Percentiles rank a stretch among this genome's conserved stretches.
Conservation (phyloP, 2,113 vertebrate genomes). For the Pseudorasbora parva region DNA sequence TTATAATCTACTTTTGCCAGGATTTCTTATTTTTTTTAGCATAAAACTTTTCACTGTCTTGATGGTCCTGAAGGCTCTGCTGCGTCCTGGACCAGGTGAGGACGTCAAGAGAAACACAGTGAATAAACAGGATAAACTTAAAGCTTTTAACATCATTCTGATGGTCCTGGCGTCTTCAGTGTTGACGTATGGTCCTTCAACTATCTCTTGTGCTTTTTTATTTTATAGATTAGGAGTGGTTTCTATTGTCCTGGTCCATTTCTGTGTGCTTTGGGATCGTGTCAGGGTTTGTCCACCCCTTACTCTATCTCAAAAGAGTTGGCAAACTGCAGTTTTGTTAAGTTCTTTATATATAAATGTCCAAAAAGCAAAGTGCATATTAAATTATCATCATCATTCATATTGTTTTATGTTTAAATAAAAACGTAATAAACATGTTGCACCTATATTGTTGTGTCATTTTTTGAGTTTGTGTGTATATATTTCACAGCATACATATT, state of each 20-base stretch:
- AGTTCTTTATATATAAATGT: not conserved
- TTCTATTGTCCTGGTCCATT: not conserved
- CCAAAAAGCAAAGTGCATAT: not conserved
- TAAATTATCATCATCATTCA: not conserved
- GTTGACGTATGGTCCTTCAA: not conserved
- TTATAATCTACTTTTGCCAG: slow-evolving; percentile 23
- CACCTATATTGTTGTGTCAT: not conserved
- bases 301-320: slow-evolving; percentile 35
- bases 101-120: not conserved
- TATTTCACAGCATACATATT: not conserved
- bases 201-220: slow-evolving; percentile 1
- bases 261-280: not conserved
- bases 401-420: not conserved
- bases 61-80: slow-evolving; percentile 44
- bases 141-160: slow-evolving; percentile 41
- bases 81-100: slow-evolving; percentile 17
- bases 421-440: not conserved
- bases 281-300: slow-evolving; percentile 26
- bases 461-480: not conserved
- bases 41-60: slow-evolving; percentile 28
- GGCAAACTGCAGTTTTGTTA: slow-evolving; percentile 13
- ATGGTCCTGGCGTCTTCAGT: slow-evolving; percentile 23
- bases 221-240: not conserved
- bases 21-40: not conserved
- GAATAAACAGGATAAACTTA: slow-evolving; percentile 39